Evolutionary conservation across 2,888 invertebrate genomes (phyloP), one percentile per base, ranked within the genome.

Genomic region (Melinaea menophilus): DNA sequence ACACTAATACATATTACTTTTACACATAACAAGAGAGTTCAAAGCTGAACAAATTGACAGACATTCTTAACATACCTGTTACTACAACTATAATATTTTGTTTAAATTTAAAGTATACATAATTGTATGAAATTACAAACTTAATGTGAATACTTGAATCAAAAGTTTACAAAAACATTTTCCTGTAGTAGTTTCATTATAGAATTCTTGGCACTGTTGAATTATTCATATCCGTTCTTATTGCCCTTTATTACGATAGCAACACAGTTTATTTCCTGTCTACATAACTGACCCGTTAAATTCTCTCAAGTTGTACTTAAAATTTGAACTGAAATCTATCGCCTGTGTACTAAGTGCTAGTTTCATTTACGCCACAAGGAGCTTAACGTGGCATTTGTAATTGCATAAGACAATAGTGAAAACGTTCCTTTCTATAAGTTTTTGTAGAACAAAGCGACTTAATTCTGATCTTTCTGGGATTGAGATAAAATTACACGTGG

Each of bases 371-470:
- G n/a, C 33, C 11, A 37, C 47, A 59, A 48, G 35, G 46, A 51
- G 51, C 31, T 51, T 51, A 51, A 51, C 31, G 51, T 31, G 51
- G 51, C 51, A 31, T 51, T 55, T 59, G 48, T 59, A 37, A 60
- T 55, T 47, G 46, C 51, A 51, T 60, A 56, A 58, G 58, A 64
- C 62, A 64, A 67, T 65, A 62, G 65, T 57, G 59, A 55, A 55
- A 59, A 58, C 56, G 55, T 61, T 55, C 64, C 51, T 58, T 59
- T 65, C 58, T 61, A 59, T 61, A 62, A 62, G 58, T 61, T 62
- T 61, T 59, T 65, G 47, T 56, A 9, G 62, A 65, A 65, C 67
- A 61, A 62, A 67, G 64, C 61, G 63, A 62, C 60, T 66, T 62
- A 56, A 68, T 66, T 63, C 58, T 51, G 65, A 65, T 62, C 66